Evolutionary conservation across 2,797 vertebrate genomes (phyloP), one percentile per base, ranked within the genome.

Genomic region (Catostomus latipinnis): DNA sequence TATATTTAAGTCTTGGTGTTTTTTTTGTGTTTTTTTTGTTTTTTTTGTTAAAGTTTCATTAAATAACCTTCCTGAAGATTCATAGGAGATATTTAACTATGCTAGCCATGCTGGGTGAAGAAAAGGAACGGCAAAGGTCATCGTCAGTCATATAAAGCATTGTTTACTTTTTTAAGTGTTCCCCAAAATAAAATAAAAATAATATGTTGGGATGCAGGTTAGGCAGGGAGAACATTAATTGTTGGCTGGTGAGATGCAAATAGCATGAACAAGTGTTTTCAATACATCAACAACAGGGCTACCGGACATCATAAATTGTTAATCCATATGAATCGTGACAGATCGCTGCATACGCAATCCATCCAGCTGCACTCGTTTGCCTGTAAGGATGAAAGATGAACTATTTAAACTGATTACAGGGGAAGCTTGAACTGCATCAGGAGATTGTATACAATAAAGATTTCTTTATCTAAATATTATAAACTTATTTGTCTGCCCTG

Each of bases 391-490:
- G 92, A 96, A 94, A 94, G 94, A 96, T 94, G 88, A 94, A 93
- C 90, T 94, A 92, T 94, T 94, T 92, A 95, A 96, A 92, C 90
- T 94, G 94, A 95, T 96, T 95, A 94, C 63, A 78, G 87, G 87
- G 91, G 89, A 92, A 88, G 91, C 86, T 90, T 89, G 82, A 90
- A 87, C 90, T 89, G 90, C 89, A 92, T 90, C 92, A 91, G 88
- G 93, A 94, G 93, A 95, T 88, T 90, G 88, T 88, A 91, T 91
- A 92, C 92, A 94, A 95, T 95, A 94, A 96, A 94, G 93, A 94
- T 94, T 95, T 94, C 93, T 96, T 94, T 93, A 93, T 95, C 93
- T 94, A 96, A 96, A 96, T 95, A 95, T 95, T 94, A 95, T 94
- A 90, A 95, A 95, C 88, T 93, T 92, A 96, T 95, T 96, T 95